phyloP scores from a whole-genome alignment of 2,888 invertebrate species.

The Tineola bisselliella region DNA sequence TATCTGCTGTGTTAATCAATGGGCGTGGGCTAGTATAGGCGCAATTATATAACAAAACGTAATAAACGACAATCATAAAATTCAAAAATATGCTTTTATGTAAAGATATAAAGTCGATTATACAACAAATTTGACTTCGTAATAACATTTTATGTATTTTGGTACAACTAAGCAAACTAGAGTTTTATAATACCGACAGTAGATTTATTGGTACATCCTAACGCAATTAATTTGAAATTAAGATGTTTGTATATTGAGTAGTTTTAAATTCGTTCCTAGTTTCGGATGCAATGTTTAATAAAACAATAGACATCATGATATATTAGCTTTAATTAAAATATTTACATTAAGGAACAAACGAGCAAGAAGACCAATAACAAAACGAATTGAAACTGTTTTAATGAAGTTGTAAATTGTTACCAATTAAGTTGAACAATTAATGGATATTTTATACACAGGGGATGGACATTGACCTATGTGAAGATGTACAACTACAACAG shows the following conservation, averaged over 20 bases:
- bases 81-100: slow-evolving; percentile 18
- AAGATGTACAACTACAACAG: not conserved
- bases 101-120: slow-evolving; percentile 18
- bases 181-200: slow-evolving; percentile 41
- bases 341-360: not conserved
- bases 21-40: slow-evolving; percentile 34
- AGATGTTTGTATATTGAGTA: slow-evolving; percentile 36
- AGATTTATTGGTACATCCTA: slow-evolving; percentile 50
- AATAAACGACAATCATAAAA: not conserved
- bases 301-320: slow-evolving; percentile 11
- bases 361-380: not conserved
- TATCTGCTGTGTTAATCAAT: slow-evolving; percentile 57
- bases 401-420: slow-evolving; percentile 8
- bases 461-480: not conserved
- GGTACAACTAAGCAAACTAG: slow-evolving; percentile 40
- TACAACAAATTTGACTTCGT: slow-evolving; percentile 15
- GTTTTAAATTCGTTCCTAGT: slow-evolving; percentile 16
- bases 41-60: not conserved
- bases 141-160: not conserved
- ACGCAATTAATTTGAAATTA: slow-evolving; percentile 49
- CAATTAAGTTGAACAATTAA: slow-evolving; percentile 8
- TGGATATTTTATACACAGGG: slow-evolving; percentile 1
- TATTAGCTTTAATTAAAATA: slow-evolving; percentile 8
- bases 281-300: not conserved
- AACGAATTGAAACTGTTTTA: slow-evolving; percentile 3